Evolutionary conservation across 2,113 vertebrate genomes (phyloP), one percentile per base, ranked within the genome.

Genomic region (Alces alces): DNA sequence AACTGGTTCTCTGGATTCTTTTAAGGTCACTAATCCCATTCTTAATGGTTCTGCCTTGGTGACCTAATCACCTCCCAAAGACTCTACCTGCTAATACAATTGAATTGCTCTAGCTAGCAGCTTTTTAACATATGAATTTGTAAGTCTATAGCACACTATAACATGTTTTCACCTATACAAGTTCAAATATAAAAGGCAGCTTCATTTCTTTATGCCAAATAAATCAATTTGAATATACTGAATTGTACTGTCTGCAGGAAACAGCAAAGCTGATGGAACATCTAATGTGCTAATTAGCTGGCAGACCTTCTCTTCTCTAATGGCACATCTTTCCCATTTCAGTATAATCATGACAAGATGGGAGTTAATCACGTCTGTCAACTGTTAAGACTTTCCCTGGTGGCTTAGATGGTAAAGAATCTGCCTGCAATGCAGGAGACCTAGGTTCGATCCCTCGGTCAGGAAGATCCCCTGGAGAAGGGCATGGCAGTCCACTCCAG

Each of bases 241-340:
- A n/a, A 73, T 7, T 61, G 23, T 45, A 55, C 19, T 86, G 33
- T 84, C 58, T 95, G 23, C 16, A 93, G 76, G 60, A 92, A 96
- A 45, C 52, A 76, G 36, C 9, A 45, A 80, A 66, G 54, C 28
- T 86, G 78, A 43, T 82, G 33, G 52, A 94, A 25, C 12, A 89
- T 50, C 50, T 70, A 88, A 78, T 57, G 61, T 86, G 57, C 89
- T 97, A 93, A 97, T 93, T 90, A 97, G 33, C 70, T 79, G 73
- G 36, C 57, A 96, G 86, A 78, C 0, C 54, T 85, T 91, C 73
- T 79, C 76, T 33, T 45, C 57, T 86, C 27, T 66, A 86, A 55
- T 70, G 66, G 76, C 28, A 86, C 7, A 70, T 93, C 30, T 73
- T 93, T 86, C 19, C 21, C 43, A 58, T 60, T 66, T 97, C 30